Conservation (phyloP, 2,113 vertebrate species). For the Dasyurus viverrinus region DNA sequence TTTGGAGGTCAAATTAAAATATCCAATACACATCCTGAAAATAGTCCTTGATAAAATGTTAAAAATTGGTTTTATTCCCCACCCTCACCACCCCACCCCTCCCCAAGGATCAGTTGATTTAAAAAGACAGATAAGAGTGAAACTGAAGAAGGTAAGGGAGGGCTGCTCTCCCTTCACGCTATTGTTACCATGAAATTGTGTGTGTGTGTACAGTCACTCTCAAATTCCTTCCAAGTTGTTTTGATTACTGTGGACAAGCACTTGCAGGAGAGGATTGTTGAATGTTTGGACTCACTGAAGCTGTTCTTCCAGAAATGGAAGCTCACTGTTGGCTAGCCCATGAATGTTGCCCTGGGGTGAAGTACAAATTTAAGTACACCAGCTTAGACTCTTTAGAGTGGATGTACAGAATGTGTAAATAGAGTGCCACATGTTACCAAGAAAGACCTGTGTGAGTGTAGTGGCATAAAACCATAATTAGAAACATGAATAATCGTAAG, state of each 20-base stretch:
- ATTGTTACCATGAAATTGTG: background rate
- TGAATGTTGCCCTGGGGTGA: background rate
- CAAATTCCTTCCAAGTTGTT: background rate
- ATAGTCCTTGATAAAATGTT: conserved; percentile 45
- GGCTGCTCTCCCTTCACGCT: background rate
- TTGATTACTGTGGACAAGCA: background rate
- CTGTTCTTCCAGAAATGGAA: background rate
- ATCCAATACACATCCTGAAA: conserved; percentile 52
- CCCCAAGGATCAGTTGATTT: background rate
- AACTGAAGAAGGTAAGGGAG: background rate
- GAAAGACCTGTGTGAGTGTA: background rate
- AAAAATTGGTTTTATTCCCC: conserved; percentile 62
- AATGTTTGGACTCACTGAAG: background rate
- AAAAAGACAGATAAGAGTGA: background rate
- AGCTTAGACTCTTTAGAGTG: background rate
- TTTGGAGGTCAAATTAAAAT: conserved; percentile 51
- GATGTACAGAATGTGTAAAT: background rate
- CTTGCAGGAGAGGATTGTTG: background rate
- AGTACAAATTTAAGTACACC: background rate
- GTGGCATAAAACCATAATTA: background rate
- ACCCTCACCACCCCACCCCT: background rate
- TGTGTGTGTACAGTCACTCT: background rate
- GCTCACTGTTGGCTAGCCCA: background rate
- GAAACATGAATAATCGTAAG: background rate
- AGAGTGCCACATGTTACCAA: background rate